Base-by-base conservation (phyloP, 1,140 invertebrate genomes). In the Ooceraea biroi region DNA sequence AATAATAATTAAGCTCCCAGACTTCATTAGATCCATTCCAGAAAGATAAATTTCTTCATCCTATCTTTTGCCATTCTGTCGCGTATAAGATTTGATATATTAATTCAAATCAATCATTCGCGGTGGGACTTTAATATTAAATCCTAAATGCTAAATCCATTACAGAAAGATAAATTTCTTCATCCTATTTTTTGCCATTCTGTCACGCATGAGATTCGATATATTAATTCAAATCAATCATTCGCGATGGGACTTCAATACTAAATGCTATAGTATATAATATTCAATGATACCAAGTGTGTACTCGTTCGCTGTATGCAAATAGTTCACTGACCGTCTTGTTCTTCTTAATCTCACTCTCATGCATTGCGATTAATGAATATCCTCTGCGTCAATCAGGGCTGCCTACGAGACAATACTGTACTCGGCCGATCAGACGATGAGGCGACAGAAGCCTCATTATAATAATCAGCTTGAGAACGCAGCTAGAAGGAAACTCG, bases 281-380 rank as follows among this genome's bases (percentile, higher is more conserved):
- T 12, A 57, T 8, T 11, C 25, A 22, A 55, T 25, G 27, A 41
- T 41, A 36, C 36, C 36, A 36, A 4, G n/a, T 55, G 19, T 10
- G 14, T 66, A 78, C 25, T 50, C 46, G 7, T 36, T 36, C 36
- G 50, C 22, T 19, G 10, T 69, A 69, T 0, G 36, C 25, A 46
- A 71, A 44, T 80, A 10, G 50, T 65, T 71, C 76, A 71, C 25
- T 46, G 65, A 30, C 41, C 76, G 50, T 69, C 63, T 69, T 17
- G 44, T 71, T 57, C 50, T n/a, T n/a, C 57, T 80, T 58, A 69
- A 80, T 58, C n/a, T n/a, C 17, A 50, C 52, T 50, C 57, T 46
- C 25, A 25, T 19, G 36, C 25, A 11, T 41, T 36, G 25, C n/a
- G 10, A 69, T 17, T 80, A 57, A 57, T 80, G 69, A 80, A 80